Evolutionary conservation across 2,113 vertebrate genomes (phyloP).

Genomic region (Pygoscelis adeliae): DNA sequence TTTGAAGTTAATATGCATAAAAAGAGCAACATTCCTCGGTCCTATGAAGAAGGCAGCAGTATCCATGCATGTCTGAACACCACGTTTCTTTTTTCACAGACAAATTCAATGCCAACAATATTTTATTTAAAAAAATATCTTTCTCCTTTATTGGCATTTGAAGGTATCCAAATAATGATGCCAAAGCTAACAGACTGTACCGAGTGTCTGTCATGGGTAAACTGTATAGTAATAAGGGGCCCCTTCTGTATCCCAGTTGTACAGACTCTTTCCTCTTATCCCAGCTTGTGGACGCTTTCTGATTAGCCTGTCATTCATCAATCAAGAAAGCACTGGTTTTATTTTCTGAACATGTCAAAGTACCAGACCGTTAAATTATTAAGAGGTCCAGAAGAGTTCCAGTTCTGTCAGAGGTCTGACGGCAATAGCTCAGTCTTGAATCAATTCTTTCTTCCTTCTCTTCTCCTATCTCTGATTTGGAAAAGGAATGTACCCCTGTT

Average conservation of each 20-base stretch:
- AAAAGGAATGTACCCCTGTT: neutral
- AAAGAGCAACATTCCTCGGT: neutral
- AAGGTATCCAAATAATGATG: constrained; percentile 4
- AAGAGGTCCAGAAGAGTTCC: neutral
- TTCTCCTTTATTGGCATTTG: neutral
- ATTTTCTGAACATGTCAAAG: neutral
- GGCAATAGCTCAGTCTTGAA: neutral
- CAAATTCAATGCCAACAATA: neutral
- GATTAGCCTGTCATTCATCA: neutral
- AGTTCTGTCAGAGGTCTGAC: neutral
- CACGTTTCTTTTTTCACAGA: neutral
- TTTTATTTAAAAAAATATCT: neutral
- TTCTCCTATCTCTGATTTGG: neutral
- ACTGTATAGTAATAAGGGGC: neutral
- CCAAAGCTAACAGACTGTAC: constrained; percentile 35
- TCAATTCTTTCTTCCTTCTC: neutral
- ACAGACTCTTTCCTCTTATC: neutral
- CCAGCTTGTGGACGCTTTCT: neutral
- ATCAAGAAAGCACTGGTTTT: neutral
- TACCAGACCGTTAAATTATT: neutral
- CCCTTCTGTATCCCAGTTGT: neutral
- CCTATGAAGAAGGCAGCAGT: neutral
- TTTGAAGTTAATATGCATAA: neutral
- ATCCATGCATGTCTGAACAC: neutral
- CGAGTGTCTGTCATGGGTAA: neutral